phyloP scores from a whole-genome alignment of 1,140 invertebrate species.

The Eulimnadia texana region DNA sequence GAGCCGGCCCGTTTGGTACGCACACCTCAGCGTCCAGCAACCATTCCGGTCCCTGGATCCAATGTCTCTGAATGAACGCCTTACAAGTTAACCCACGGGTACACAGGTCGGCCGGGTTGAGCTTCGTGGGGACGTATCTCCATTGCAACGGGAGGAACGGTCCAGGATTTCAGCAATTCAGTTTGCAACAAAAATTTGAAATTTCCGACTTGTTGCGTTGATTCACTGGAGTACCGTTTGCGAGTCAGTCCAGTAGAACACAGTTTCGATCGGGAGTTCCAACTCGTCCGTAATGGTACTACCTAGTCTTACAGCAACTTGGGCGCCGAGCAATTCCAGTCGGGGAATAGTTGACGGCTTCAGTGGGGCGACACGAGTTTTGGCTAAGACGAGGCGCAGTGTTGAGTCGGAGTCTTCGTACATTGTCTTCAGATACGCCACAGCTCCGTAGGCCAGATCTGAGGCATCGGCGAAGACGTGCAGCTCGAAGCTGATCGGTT shows the following conservation, averaged over 20 bases:
- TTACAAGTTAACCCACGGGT: background rate
- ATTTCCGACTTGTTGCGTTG: background rate
- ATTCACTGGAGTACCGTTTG: slow-evolving; percentile 15
- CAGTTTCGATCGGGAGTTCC: background rate
- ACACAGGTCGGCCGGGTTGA: slow-evolving; percentile 8
- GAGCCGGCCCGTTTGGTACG: slow-evolving; percentile 9
- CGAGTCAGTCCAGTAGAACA: slow-evolving; percentile 15
- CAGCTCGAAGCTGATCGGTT: background rate
- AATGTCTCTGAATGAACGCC: background rate
- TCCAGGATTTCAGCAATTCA: slow-evolving; percentile 13
- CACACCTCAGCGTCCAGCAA: background rate
- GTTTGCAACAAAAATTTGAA: slow-evolving; percentile 3
- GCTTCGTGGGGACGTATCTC: slow-evolving; percentile 4
- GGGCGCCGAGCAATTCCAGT: slow-evolving; percentile 13
- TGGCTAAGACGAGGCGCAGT: background rate
- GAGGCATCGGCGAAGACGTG: background rate
- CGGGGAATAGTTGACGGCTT: slow-evolving; percentile 13
- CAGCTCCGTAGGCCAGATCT: background rate
- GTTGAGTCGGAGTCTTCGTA: background rate
- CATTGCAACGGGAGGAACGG: background rate
- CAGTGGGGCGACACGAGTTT: slow-evolving; percentile 13
- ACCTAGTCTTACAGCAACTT: slow-evolving; percentile 7
- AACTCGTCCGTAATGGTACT: background rate
- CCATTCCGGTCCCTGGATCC: slow-evolving; percentile 18
- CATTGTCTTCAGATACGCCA: background rate